These are phyloP conservation scores for Allolobophora icterica DNA, from an alignment of 2,888 invertebrate genomes.

Conservation along the genomic window DNA sequence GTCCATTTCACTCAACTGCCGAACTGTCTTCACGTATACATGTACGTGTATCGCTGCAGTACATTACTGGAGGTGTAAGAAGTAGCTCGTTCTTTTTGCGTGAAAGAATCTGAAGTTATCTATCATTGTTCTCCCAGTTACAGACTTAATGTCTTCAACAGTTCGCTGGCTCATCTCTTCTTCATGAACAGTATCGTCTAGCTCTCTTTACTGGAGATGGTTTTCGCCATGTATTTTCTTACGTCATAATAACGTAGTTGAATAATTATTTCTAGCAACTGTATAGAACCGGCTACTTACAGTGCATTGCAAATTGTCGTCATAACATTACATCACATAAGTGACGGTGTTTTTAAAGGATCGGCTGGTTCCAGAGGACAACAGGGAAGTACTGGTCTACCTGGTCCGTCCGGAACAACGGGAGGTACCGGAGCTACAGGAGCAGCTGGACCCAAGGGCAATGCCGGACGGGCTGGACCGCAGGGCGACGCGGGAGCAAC, in stretches of 20 bases:
- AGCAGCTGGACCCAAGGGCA: conserved; percentile 36
- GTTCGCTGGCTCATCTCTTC: no score
- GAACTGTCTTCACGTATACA: no score
- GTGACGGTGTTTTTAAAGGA: neutral
- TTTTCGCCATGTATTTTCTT: neutral
- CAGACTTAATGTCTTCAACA: no score
- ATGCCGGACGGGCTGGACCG: conserved; percentile 37
- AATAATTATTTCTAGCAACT: neutral
- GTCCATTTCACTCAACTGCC: no score
- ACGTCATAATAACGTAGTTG: neutral
- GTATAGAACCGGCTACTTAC: no score
- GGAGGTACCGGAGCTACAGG: conserved; percentile 35
- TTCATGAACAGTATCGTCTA: neutral
- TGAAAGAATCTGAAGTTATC: no score
- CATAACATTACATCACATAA: neutral
- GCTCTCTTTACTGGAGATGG: neutral
- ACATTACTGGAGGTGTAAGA: no score
- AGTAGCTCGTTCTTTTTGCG: no score
- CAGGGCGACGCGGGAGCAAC: conserved; percentile 33
- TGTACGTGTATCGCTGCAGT: no score
- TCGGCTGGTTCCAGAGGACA: conserved; percentile 32
- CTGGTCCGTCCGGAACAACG: conserved; percentile 38
- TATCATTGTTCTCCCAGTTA: no score
- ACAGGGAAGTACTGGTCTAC: conserved; percentile 33
- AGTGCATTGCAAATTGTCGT: neutral